Percentiles rank a stretch among this genome's conserved stretches.
Evolutionary conservation across 2,888 invertebrate genomes (phyloP).

Genomic region (Furcula furcula): DNA sequence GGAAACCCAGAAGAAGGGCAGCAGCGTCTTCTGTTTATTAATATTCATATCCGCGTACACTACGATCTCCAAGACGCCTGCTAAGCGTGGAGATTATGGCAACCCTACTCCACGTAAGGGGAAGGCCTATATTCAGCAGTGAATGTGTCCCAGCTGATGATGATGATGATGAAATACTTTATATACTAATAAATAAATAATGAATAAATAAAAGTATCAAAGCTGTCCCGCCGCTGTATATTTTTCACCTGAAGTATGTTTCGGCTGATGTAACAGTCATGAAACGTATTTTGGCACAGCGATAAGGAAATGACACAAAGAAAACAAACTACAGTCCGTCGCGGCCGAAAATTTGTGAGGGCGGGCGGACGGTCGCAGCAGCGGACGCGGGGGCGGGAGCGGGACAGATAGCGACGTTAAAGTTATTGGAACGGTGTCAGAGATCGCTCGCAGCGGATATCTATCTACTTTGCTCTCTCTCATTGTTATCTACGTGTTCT

Average conservation of each 20-base stretch:
- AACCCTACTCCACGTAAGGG: no score
- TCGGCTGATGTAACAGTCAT: constrained; percentile 76
- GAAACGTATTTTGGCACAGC: constrained; percentile 80
- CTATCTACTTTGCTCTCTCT: constrained; percentile 55
- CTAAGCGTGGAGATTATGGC: no score
- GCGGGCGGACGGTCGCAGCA: constrained; percentile 31
- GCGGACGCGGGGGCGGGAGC: constrained; percentile 34
- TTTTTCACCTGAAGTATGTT: constrained; percentile 76
- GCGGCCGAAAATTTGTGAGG: constrained; percentile 72
- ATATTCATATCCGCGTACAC: no score
- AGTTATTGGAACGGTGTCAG: constrained; percentile 76
- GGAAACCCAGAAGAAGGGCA: no score
- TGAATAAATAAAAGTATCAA: constrained; percentile 62
- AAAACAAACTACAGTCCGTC: constrained; percentile 78
- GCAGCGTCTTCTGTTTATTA: no score
- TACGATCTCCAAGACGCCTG: no score
- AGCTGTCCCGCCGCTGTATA: constrained; percentile 45
- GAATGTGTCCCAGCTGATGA: no score
- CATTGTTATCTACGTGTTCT: constrained; percentile 23
- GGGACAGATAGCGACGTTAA: constrained; percentile 47
- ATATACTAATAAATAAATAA: no score
- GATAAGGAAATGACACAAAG: constrained; percentile 82
- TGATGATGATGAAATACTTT: no score
- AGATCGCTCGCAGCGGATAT: constrained; percentile 62
- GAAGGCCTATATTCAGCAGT: no score